phyloP scores from a whole-genome alignment of 92 coral and sea anemone species.

The Plumapathes pennacea region DNA sequence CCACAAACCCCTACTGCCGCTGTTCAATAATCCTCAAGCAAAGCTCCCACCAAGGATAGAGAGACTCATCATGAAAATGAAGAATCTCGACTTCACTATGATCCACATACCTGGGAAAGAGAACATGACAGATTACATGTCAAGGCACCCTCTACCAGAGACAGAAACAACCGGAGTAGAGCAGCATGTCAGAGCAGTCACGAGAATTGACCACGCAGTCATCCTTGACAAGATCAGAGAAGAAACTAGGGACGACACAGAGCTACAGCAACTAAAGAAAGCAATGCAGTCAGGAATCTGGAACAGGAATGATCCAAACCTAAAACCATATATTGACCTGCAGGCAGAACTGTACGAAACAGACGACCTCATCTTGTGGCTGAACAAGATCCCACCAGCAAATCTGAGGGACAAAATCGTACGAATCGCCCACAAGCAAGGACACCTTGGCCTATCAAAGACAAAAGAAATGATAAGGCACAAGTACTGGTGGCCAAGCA shows the following conservation, averaged over 20 bases:
- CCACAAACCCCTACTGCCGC: constrained; percentile 60
- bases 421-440: constrained; percentile 40
- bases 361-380: constrained; percentile 34
- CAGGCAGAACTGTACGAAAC: constrained; percentile 44
- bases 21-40: constrained; percentile 64
- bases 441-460: constrained; percentile 34
- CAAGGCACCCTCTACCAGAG: constrained; percentile 55
- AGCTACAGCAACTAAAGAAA: constrained; percentile 24
- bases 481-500: constrained; percentile 50
- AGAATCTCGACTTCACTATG: constrained; percentile 51
- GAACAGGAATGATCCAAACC: constrained; percentile 12
- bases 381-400: constrained; percentile 55
- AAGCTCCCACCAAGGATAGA: constrained; percentile 68
- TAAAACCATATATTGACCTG: constrained; percentile 43
- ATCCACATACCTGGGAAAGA: constrained; percentile 52
- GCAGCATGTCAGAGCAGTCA: constrained; percentile 40
- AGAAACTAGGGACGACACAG: constrained; percentile 27
- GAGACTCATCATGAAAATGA: constrained; percentile 61
- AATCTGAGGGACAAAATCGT: constrained; percentile 35
- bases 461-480: constrained; percentile 48
- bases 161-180: constrained; percentile 18
- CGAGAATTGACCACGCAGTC: constrained; percentile 43
- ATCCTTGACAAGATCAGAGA: constrained; percentile 41
- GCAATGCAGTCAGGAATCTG: constrained; percentile 46
- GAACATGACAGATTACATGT: constrained; percentile 51